Percentiles rank a stretch among this genome's conserved stretches.
These are phyloP conservation scores for Atractosteus spatula DNA, from an alignment of 2,113 vertebrate species.

Conservation along the genomic window DNA sequence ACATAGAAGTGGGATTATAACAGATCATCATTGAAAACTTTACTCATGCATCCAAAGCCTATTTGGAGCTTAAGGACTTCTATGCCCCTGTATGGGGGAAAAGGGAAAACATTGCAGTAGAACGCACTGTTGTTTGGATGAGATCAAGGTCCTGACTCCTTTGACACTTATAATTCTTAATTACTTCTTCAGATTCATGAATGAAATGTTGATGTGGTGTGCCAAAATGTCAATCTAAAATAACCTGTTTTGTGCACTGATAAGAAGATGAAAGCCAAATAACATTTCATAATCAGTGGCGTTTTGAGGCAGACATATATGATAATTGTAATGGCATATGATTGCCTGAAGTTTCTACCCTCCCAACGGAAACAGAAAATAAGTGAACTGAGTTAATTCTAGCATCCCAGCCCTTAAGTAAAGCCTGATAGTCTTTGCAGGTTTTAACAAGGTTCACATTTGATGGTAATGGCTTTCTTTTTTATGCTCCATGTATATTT, in stretches of 20 bases:
- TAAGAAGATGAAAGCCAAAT: not conserved
- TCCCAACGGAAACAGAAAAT: not conserved
- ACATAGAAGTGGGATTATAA: too few relatives aligned
- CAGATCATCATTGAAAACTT: too few relatives aligned
- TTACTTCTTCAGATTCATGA: not conserved
- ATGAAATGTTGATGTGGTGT: slow-evolving; percentile 6
- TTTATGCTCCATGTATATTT: slow-evolving; percentile 11
- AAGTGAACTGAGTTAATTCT: not conserved
- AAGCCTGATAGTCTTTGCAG: slow-evolving; percentile 5
- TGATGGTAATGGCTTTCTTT: slow-evolving; percentile 9
- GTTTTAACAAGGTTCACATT: slow-evolving; percentile 16
- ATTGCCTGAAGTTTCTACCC: not conserved
- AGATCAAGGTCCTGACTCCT: not conserved
- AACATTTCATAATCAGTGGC: slow-evolving; percentile 6
- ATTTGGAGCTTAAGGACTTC: too few relatives aligned
- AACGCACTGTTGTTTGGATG: slow-evolving; percentile 17
- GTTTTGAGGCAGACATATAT: not conserved
- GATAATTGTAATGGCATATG: slow-evolving; percentile 1
- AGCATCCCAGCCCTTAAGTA: not conserved
- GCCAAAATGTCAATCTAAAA: too few relatives aligned
- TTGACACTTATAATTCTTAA: slow-evolving; percentile 18
- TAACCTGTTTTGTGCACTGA: not conserved
- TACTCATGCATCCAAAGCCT: too few relatives aligned
- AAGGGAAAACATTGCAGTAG: not conserved
- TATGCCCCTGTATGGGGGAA: too few relatives aligned